Percentiles rank a stretch among this genome's conserved stretches.
Evolutionary conservation across 2,113 vertebrate genomes (phyloP).

Genomic region (Galbula dea): DNA sequence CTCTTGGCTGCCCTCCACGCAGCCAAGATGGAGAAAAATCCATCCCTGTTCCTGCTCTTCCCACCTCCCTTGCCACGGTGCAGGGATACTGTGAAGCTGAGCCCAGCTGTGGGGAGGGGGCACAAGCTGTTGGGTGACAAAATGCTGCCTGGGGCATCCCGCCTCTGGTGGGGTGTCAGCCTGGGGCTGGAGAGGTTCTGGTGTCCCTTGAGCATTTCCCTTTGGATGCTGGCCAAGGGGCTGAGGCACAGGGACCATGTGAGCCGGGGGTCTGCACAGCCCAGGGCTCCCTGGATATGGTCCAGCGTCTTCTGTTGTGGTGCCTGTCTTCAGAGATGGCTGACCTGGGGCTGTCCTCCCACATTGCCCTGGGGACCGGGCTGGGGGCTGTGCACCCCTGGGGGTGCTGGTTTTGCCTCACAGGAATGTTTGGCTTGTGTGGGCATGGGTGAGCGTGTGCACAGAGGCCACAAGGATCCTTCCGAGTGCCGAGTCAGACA

Average conservation of each 20-base stretch:
- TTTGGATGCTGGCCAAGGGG: background rate
- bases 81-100: background rate
- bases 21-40: background rate
- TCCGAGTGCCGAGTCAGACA: background rate
- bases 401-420: background rate
- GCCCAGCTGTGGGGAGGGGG: background rate
- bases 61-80: background rate
- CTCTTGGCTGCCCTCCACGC: constrained; percentile 49
- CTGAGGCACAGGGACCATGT: background rate
- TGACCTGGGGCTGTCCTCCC: background rate
- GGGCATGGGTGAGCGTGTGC: accelerated
- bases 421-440: background rate
- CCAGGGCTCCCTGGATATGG: background rate
- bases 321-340: background rate
- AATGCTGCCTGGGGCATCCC: background rate
- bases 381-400: accelerated
- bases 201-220: too few relatives aligned
- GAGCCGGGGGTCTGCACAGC: accelerated
- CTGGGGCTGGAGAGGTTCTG: background rate
- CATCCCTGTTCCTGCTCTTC: background rate
- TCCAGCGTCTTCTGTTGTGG: background rate
- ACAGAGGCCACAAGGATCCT: background rate
- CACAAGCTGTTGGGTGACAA: background rate
- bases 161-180: background rate
- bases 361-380: accelerated